phyloP scores from a whole-genome alignment of 1,140 invertebrate species.

The Sogatella furcifera region DNA sequence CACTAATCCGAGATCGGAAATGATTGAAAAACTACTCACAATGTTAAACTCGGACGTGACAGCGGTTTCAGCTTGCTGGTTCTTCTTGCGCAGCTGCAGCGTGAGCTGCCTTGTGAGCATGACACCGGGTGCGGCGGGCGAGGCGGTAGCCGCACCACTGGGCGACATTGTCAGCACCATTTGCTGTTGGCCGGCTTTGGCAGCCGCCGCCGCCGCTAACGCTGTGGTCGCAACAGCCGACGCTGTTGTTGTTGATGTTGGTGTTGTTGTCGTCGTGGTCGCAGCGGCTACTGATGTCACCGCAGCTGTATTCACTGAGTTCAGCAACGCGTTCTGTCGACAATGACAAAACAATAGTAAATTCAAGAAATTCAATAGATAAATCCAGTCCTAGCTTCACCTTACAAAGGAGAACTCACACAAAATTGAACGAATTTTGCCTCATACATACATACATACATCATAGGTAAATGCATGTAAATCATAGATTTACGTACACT shows the following conservation, averaged over 20 bases:
- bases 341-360: too few relatives aligned
- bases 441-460: too few relatives aligned
- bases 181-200: background rate
- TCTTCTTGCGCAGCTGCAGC: background rate
- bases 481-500: too few relatives aligned
- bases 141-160: background rate
- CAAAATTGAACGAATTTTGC: too few relatives aligned
- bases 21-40: too few relatives aligned
- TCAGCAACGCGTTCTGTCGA: background rate
- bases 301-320: constrained; percentile 18
- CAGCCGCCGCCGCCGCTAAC: constrained; percentile 3
- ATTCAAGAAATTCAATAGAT: too few relatives aligned
- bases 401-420: too few relatives aligned
- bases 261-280: background rate
- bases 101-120: background rate
- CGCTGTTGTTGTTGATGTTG: background rate
- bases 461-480: too few relatives aligned
- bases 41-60: background rate
- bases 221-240: background rate
- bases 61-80: background rate
- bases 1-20: too few relatives aligned
- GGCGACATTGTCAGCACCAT: background rate
- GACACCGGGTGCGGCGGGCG: background rate
- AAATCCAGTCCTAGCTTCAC: too few relatives aligned
- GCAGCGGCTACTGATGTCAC: constrained; percentile 10